phyloP scores from a whole-genome alignment of 2,113 vertebrate genomes.

The Salvelinus alpinus region DNA sequence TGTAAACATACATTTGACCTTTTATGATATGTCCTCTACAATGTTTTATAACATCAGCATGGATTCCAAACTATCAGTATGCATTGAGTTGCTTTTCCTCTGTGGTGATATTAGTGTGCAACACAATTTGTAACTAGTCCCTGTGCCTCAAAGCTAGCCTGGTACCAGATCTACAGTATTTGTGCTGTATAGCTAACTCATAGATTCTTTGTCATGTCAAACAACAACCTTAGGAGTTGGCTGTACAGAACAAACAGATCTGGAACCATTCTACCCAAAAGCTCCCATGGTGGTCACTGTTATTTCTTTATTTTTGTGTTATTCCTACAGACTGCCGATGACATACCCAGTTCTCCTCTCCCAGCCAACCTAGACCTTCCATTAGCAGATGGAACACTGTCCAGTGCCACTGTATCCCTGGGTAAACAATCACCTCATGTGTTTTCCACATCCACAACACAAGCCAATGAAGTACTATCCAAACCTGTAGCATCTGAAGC shows the following conservation, averaged over 20 bases:
- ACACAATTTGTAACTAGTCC: too few relatives aligned
- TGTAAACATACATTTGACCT: background rate
- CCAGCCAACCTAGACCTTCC: constrained; percentile 39
- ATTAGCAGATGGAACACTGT: constrained; percentile 43
- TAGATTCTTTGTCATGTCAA: too few relatives aligned
- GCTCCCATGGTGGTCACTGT: constrained; percentile 36
- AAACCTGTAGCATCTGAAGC: background rate
- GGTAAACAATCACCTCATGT: constrained; percentile 29
- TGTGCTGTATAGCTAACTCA: too few relatives aligned
- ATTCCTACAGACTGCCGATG: constrained; percentile 53
- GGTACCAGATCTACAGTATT: background rate
- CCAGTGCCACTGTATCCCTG: constrained; percentile 42
- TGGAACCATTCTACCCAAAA: too few relatives aligned
- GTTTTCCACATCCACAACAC: constrained; percentile 20
- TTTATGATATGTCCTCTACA: constrained; percentile 49
- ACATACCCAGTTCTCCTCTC: constrained; percentile 39
- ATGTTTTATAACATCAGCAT: constrained; percentile 48
- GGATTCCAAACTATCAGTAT: background rate
- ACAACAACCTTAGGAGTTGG: too few relatives aligned
- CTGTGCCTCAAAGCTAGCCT: too few relatives aligned
- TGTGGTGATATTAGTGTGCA: constrained; percentile 25
- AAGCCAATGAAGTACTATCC: background rate
- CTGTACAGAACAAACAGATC: too few relatives aligned
- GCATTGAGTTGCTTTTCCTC: constrained; percentile 46
- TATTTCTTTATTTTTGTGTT: constrained; percentile 38